Evolutionary conservation across 2,797 vertebrate genomes (phyloP), one percentile per base, ranked within the genome.

Genomic region (Ispidina picta): DNA sequence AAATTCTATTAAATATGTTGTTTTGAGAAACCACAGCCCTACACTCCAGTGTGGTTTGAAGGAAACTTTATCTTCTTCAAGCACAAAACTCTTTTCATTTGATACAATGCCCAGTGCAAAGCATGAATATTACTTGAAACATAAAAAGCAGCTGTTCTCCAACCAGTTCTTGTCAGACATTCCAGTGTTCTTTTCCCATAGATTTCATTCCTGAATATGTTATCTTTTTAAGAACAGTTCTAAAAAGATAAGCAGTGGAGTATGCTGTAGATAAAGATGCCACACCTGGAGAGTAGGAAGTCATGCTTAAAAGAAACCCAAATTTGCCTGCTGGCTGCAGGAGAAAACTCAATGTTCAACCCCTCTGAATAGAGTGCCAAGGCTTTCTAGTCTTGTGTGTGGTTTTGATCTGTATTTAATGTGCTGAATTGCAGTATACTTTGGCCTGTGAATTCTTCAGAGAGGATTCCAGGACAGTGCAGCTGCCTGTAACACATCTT

Each of bases 391-490:
- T 82, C 44, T 31, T 55, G 29, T 71, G 28, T 41, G 70, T 2
- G 1, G 51, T 71, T 90, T 60, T 92, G 33, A 62, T 85, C 41
- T 91, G 33, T 83, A n/a, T 83, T 70, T 90, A 37, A 63, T 92
- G 33, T 90, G 94, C 83, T 90, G 49, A 90, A 76, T 93, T 96
- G 63, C 97, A 99, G 99, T 99, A 99, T 97, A 97, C 96, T 41
- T 96, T 99, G 96, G 98, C 98, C 91, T 99, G 99, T 87, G 99
- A 99, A 96, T 99, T 99, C 98, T 98, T 99, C 96, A 96, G 97
- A 87, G 98, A 98, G 90, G 98, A 98, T 52, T 97, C 97, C 74
- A 98, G 98, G 97, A 98, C 96, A 26, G 39, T 98, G 48, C 96
- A 98, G 8, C 93, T 98, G 31, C 95, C 98, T 44, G 98, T 98